Conservation (phyloP, 1,140 invertebrate species). For the Heliconius himera region DNA sequence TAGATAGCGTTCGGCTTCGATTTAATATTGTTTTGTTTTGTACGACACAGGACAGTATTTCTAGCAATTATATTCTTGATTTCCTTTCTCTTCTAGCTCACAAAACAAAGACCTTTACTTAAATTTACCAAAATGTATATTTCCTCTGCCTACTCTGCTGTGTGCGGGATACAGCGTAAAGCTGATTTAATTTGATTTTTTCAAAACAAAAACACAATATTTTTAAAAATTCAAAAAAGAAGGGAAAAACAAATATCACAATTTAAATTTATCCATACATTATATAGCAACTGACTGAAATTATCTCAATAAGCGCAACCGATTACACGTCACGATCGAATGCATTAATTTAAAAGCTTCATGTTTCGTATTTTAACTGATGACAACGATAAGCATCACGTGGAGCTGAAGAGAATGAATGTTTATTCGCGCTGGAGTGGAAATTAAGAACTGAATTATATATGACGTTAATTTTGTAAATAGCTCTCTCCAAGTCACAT, state of each 20-base stretch:
- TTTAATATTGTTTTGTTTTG: no score
- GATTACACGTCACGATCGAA: conserved; percentile 8
- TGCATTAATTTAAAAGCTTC: conserved; percentile 10
- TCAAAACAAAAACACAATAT: no score
- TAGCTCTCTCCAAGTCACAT: not conserved
- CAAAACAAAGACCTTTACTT: no score
- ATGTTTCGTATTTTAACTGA: conserved; percentile 19
- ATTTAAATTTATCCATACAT: not conserved
- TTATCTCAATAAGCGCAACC: conserved; percentile 12
- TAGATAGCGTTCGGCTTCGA: no score
- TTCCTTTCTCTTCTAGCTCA: no score
- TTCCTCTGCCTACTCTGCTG: no score
- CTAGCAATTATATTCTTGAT: no score
- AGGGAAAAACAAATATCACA: not conserved
- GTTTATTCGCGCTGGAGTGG: not conserved
- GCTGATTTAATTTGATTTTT: no score
- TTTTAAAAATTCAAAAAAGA: no score
- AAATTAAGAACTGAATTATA: conserved; percentile 9
- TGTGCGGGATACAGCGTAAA: no score
- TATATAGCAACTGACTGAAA: not conserved
- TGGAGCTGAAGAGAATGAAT: conserved; percentile 16
- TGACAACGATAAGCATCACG: conserved; percentile 27
- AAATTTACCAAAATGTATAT: no score
- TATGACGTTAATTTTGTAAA: conserved; percentile 7
- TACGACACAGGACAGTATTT: no score